Evolutionary conservation across 2,888 invertebrate species (phyloP).

Genomic region (Dorcus parallelipipedus): DNA sequence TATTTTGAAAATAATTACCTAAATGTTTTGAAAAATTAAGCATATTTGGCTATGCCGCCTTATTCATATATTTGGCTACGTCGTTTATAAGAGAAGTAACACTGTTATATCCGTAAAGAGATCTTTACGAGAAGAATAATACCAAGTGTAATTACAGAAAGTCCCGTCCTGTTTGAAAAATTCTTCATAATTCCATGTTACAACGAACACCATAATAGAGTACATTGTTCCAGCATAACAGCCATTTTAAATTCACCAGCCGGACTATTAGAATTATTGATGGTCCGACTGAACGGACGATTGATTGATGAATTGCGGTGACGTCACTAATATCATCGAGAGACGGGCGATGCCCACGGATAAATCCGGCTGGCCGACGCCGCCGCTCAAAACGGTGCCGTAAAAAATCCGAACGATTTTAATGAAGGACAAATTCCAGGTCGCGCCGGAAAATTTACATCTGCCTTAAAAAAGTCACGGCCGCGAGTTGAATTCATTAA

Average conservation of each 20-base stretch:
- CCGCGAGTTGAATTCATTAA: too few relatives aligned
- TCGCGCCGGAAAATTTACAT: too few relatives aligned
- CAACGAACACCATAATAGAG: conserved; percentile 37
- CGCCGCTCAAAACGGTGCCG: too few relatives aligned
- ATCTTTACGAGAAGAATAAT: not conserved
- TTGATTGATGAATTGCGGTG: conserved; percentile 45
- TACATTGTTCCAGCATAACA: conserved; percentile 46
- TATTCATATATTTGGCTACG: too few relatives aligned
- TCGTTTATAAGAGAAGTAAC: too few relatives aligned
- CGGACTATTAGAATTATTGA: conserved; percentile 49
- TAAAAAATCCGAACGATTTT: too few relatives aligned
- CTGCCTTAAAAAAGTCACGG: too few relatives aligned
- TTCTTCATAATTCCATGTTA: conserved; percentile 32
- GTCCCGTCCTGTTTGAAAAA: conserved; percentile 8
- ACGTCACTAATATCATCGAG: conserved; percentile 23
- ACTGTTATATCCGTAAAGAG: not conserved
- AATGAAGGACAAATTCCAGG: too few relatives aligned
- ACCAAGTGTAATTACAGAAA: not conserved
- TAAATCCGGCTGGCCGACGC: not conserved
- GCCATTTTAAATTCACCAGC: conserved; percentile 46
- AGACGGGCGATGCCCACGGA: not conserved
- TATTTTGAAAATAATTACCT: too few relatives aligned
- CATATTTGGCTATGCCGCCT: too few relatives aligned
- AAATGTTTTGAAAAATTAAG: too few relatives aligned
- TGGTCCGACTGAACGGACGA: conserved; percentile 42